Base-by-base conservation (phyloP, 2,113 vertebrate genomes). In the Salminus brasiliensis region DNA sequence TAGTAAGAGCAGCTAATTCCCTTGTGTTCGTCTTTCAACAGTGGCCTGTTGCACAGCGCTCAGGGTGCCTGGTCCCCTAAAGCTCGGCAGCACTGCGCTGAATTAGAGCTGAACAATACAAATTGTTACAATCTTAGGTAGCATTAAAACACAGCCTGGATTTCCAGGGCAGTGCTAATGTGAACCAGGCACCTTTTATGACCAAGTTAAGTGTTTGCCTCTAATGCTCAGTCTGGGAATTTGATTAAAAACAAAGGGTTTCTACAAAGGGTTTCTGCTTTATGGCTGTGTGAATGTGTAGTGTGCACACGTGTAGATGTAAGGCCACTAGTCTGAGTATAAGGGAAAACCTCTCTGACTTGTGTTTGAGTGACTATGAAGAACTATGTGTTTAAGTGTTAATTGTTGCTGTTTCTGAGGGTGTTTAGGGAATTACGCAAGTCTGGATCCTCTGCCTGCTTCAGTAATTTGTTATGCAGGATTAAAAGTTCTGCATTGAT, bases 61-160 rank as follows among this genome's bases (percentile, higher is more conserved):
- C 81, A 2, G 65, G 86, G 76, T 74, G 57, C 78, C 76, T 71
- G 87, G 47, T 73, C 79, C 79, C 70, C 80, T 68, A 84, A 81
- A 72, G 80, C 65, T 83, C 76, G 74, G 75, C 74, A 82, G 85
- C 25, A 30, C 41, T 74, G 83, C 83, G 83, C 79, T 55, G 79
- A 82, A 88, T 84, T 84, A 83, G 77, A 88, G 82, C 88, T 85
- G 85, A 88, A 89, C 82, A 86, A 84, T 88, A 91, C 89, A 91
- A 88, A 90, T 90, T 88, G 84, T 89, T 90, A 79, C 82, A 87
- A 88, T 88, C 85, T 86, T 76, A 89, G 90, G 87, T 91, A 87
- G 85, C 78, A 45, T 85, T 87, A 84, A 91, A 85, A 85, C 75
- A 83, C 76, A 53, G 83, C 72, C 85, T 43, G 84, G 70, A 75